A percentile compares a stretch with the other conserved stretches of the same genome.
Conservation (phyloP, 2,797 vertebrate species). For the Eurystomus glaucurus region DNA sequence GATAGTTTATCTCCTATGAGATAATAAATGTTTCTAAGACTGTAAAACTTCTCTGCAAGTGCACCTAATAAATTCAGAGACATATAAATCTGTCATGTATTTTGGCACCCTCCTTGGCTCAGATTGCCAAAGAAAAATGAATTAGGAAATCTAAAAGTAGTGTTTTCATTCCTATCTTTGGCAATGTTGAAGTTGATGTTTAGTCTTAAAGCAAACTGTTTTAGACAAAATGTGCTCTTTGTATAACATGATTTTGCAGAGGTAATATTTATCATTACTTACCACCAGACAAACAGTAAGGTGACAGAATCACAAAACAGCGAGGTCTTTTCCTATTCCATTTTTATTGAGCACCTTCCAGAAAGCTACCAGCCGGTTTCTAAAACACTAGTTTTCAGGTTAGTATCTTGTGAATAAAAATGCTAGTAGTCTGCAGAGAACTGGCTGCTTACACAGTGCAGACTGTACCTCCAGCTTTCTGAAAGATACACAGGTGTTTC, state of each 20-base stretch:
- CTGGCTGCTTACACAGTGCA: conserved; percentile 13
- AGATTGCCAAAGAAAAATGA: conserved; percentile 22
- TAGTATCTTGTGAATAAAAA: neutral
- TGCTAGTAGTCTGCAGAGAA: neutral
- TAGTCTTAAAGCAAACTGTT: neutral
- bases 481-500: conserved; percentile 35
- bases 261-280: neutral
- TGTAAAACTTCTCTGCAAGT: conserved; percentile 26
- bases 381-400: neutral
- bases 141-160: neutral
- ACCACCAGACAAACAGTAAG: neutral
- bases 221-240: neutral
- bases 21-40: neutral
- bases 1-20: conserved; percentile 18
- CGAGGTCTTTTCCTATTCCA: neutral
- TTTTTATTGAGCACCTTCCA: neutral
- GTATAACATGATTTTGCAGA: neutral
- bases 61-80: conserved; percentile 32
- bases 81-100: conserved; percentile 32
- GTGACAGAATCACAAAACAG: neutral
- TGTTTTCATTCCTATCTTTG: conserved; percentile 29
- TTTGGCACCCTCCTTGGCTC: conserved; percentile 15
- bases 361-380: neutral
- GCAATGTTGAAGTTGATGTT: neutral
- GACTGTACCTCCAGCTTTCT: neutral